These are phyloP conservation scores for Neogale vison DNA, from an alignment of 2,113 vertebrate genomes.

Conservation along the genomic window DNA sequence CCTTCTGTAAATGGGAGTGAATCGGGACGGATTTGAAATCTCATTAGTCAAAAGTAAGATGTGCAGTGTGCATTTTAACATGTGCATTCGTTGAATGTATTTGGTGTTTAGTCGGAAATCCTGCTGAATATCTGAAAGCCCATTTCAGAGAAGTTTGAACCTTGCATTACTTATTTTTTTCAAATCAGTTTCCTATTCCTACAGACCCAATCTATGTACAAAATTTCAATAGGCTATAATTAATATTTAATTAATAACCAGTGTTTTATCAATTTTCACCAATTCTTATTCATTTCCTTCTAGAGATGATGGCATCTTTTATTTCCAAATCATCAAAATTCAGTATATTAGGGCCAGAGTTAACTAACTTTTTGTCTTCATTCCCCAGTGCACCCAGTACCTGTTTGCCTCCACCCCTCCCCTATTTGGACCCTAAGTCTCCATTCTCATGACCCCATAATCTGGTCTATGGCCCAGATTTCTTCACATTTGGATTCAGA, in stretches of 20 bases:
- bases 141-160: conserved; percentile 51
- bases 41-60: conserved; percentile 77
- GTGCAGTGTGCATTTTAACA: conserved; percentile 75
- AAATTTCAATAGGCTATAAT: neutral
- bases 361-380: neutral
- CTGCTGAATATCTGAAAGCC: conserved; percentile 27
- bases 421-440: neutral
- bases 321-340: neutral
- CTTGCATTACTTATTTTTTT: conserved; percentile 36
- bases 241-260: neutral
- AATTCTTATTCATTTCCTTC: neutral
- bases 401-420: too few relatives aligned
- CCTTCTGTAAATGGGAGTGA: conserved; percentile 82
- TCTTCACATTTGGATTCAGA: conserved; percentile 9
- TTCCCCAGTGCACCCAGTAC: neutral
- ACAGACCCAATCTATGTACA: neutral
- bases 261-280: neutral
- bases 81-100: conserved; percentile 67
- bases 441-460: neutral
- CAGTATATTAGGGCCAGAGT: too few relatives aligned
- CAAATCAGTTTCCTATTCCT: neutral
- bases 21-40: conserved; percentile 80
- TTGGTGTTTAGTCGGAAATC: conserved; percentile 58
- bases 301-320: neutral
- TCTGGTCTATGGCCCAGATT: neutral